Evolutionary conservation across 2,888 invertebrate genomes (phyloP).

Genomic region (Oegoconia quadripuncta): DNA sequence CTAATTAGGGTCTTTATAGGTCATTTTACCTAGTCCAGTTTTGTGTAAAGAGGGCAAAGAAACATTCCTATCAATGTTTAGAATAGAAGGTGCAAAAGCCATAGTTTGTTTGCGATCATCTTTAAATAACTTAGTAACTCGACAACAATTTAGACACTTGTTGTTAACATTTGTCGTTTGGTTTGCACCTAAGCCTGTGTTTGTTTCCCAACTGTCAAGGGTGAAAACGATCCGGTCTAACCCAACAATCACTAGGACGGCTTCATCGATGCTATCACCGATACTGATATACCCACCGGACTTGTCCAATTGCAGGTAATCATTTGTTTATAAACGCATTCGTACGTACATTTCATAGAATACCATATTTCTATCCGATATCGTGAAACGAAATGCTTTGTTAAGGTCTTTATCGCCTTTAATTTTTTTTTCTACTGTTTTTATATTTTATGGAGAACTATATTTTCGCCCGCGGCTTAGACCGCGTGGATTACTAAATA

Average conservation of each 20-base stretch:
- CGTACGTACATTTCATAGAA: conserved; percentile 33
- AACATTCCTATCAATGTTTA: no score
- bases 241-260: conserved; percentile 76
- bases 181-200: conserved; percentile 70
- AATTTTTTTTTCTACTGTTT: background rate
- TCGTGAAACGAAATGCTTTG: background rate
- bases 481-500: no score
- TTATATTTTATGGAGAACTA: no score
- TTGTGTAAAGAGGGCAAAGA: no score
- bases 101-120: no score
- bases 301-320: conserved; percentile 72
- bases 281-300: conserved; percentile 78
- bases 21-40: no score
- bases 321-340: conserved; percentile 8
- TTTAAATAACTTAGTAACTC: no score
- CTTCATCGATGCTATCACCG: conserved; percentile 77
- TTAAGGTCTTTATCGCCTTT: background rate
- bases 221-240: conserved; percentile 78
- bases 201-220: conserved; percentile 66
- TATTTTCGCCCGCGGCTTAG: no score
- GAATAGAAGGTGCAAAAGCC: no score
- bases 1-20: no score
- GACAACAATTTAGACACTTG: background rate
- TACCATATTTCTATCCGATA: conserved; percentile 23
- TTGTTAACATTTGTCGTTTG: conserved; percentile 46